phyloP scores from a whole-genome alignment of 2,797 vertebrate species.

The Enteromius trimaculatus region DNA sequence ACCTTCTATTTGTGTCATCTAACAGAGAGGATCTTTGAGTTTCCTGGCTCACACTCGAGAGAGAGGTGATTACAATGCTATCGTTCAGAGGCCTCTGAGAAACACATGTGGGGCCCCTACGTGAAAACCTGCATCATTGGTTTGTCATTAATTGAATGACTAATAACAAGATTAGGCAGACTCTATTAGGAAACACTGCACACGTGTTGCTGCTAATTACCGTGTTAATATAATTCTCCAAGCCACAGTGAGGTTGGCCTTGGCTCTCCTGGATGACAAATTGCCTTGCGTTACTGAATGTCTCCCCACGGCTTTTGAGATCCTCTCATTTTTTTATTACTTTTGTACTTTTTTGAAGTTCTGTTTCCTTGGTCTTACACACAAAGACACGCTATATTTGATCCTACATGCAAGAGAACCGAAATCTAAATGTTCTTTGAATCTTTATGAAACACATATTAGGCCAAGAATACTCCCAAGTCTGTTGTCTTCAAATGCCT shows the following conservation, averaged over 20 bases:
- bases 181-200: conserved; percentile 57
- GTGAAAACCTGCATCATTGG: conserved; percentile 53
- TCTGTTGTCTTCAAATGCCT: too few species aligned
- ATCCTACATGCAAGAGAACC: not conserved
- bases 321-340: not conserved
- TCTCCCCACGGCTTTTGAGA: conserved; percentile 9
- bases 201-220: conserved; percentile 67
- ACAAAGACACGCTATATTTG: conserved; percentile 8
- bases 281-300: conserved; percentile 30
- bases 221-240: conserved; percentile 59
- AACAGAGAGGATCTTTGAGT: conserved; percentile 11
- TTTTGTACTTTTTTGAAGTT: not conserved
- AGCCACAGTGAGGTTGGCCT: conserved; percentile 50
- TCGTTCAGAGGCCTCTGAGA: conserved; percentile 25
- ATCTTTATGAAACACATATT: not conserved
- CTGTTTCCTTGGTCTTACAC: not conserved
- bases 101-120: conserved; percentile 38
- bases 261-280: conserved; percentile 49
- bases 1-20: conserved; percentile 12
- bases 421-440: not conserved
- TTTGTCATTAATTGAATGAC: conserved; percentile 64
- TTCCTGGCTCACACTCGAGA: not conserved
- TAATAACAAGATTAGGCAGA: conserved; percentile 66
- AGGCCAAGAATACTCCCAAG: not conserved
- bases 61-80: conserved; percentile 33